These are phyloP conservation scores for Alsophila aescularia DNA, from an alignment of 2,888 invertebrate species.

Conservation along the genomic window DNA sequence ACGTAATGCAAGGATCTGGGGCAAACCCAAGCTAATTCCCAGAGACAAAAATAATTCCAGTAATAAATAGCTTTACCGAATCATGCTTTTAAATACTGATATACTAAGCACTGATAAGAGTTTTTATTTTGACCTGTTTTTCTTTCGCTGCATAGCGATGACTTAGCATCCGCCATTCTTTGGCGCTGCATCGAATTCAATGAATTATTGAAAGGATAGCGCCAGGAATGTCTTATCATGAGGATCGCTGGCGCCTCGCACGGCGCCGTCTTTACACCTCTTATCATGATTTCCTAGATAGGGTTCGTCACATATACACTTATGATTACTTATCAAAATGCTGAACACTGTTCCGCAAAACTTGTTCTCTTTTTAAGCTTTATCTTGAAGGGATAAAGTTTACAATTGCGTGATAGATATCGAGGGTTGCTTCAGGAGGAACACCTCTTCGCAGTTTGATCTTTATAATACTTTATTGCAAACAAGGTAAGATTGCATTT, in stretches of 20 bases:
- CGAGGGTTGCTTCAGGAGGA: not conserved
- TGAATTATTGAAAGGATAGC: conserved; percentile 41
- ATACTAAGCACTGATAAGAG: not conserved
- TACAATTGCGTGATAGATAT: conserved; percentile 1
- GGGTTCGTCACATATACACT: conserved; percentile 28
- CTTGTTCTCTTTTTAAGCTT: conserved; percentile 3
- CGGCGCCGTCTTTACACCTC: conserved; percentile 48
- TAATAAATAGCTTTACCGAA: not conserved
- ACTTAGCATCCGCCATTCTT: not conserved
- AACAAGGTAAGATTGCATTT: not conserved
- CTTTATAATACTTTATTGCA: not conserved
- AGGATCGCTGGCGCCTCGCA: conserved; percentile 41
- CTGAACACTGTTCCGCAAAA: conserved; percentile 13
- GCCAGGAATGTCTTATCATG: conserved; percentile 41
- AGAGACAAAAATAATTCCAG: not conserved
- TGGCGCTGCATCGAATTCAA: conserved; percentile 1
- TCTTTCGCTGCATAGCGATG: not conserved
- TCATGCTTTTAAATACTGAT: not conserved
- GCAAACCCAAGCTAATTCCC: no score
- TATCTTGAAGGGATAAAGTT: conserved; percentile 12
- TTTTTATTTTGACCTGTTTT: conserved; percentile 14
- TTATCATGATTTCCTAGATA: conserved; percentile 63
- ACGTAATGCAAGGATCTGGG: no score
- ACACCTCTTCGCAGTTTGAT: not conserved
- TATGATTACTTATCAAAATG: conserved; percentile 42